Conservation (phyloP, 1,140 invertebrate species). For the Pogonognathellus flavescens region DNA sequence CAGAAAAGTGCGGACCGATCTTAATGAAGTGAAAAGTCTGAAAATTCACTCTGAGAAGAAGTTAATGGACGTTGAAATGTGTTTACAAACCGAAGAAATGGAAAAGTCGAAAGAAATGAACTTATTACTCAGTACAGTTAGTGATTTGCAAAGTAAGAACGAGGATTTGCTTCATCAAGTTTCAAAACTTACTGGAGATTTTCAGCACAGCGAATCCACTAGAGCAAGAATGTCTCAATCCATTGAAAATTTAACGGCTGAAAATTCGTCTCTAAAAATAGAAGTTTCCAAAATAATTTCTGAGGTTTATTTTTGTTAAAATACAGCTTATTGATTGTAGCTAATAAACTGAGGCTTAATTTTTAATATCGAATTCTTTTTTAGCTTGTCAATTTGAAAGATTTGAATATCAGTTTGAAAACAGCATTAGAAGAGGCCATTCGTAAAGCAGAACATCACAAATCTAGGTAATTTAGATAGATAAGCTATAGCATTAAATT, state of each 20-base stretch:
- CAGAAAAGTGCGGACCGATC: constrained; percentile 63
- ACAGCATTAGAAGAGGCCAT: constrained; percentile 52
- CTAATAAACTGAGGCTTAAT: neutral
- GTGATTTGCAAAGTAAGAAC: constrained; percentile 48
- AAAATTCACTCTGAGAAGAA: constrained; percentile 74
- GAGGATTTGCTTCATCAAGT: constrained; percentile 66
- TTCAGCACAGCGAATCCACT: constrained; percentile 55
- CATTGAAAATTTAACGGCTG: neutral
- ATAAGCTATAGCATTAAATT: too few species aligned
- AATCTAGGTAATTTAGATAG: constrained; percentile 45
- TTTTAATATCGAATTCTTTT: neutral
- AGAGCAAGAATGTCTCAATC: constrained; percentile 67
- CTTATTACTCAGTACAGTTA: constrained; percentile 25
- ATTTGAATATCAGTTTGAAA: constrained; percentile 26
- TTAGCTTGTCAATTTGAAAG: constrained; percentile 53
- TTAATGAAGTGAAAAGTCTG: constrained; percentile 74
- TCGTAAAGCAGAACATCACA: constrained; percentile 51
- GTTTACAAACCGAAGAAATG: constrained; percentile 71
- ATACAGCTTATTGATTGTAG: too few species aligned
- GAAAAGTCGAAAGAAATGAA: constrained; percentile 64
- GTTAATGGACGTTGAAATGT: constrained; percentile 71
- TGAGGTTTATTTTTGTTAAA: neutral
- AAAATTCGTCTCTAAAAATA: constrained; percentile 8
- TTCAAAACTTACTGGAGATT: constrained; percentile 55
- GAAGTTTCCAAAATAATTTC: constrained; percentile 7